These are phyloP conservation scores for Tauraco erythrolophus DNA, from an alignment of 2,113 vertebrate species.

Conservation along the genomic window DNA sequence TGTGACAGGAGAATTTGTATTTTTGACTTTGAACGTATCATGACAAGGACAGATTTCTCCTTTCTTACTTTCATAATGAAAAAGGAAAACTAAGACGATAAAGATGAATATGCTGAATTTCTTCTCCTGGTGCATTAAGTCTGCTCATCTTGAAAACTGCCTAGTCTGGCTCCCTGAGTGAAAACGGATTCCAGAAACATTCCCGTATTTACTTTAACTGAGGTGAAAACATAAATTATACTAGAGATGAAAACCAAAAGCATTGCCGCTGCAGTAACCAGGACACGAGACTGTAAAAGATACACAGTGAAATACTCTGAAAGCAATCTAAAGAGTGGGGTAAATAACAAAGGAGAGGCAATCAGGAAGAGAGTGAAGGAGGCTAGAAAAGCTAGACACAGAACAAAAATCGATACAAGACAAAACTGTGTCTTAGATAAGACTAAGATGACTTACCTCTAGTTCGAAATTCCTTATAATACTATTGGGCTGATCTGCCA, in stretches of 20 bases:
- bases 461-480: neutral
- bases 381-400: neutral
- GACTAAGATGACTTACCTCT: neutral
- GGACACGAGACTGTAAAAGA: neutral
- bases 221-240: neutral
- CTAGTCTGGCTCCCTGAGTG: neutral
- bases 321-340: neutral
- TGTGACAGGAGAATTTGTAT: neutral
- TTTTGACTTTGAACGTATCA: neutral
- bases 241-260: neutral
- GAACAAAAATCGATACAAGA: neutral
- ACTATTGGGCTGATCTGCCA: neutral
- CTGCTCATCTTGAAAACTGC: neutral
- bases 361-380: neutral
- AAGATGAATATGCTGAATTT: neutral
- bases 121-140: neutral
- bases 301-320: neutral
- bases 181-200: neutral
- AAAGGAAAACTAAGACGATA: neutral
- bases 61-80: neutral
- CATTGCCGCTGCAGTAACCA: neutral
- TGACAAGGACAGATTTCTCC: neutral
- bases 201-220: neutral
- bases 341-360: neutral
- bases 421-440: neutral